Percentiles rank a stretch among this genome's conserved stretches.
Evolutionary conservation across 2,797 vertebrate species (phyloP).

Genomic region (Ateles fusciceps): DNA sequence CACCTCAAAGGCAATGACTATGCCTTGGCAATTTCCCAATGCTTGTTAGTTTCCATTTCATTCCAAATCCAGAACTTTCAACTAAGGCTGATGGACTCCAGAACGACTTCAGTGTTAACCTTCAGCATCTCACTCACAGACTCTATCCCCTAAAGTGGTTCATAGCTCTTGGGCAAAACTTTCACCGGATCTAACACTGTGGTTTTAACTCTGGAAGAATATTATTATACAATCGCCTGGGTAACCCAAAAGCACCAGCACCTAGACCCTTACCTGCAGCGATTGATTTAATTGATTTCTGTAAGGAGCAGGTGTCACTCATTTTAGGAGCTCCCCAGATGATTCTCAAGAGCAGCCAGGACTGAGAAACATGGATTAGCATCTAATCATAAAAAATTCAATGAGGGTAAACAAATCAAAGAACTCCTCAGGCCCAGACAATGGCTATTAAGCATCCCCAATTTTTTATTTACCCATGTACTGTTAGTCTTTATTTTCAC

Average conservation of each 20-base stretch:
- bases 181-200: neutral
- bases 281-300: neutral
- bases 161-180: neutral
- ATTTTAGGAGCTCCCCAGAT: neutral
- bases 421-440: neutral
- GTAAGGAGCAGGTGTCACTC: neutral
- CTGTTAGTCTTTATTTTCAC: constrained; percentile 24
- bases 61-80: neutral
- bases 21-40: neutral
- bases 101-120: neutral
- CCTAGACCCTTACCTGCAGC: neutral
- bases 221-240: neutral
- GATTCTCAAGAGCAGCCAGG: neutral
- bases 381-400: constrained; percentile 2
- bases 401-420: neutral
- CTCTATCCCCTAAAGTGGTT: neutral
- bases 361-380: neutral
- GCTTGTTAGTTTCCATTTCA: constrained; percentile 3
- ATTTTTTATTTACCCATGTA: neutral
- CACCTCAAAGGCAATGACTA: constrained; percentile 1
- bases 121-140: neutral
- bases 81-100: neutral
- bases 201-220: neutral
- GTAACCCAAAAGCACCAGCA: neutral
- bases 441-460: neutral